A percentile compares a stretch with the other conserved stretches of the same genome.
Evolutionary conservation across 2,888 invertebrate species (phyloP).

Genomic region (Pomacea canaliculata): DNA sequence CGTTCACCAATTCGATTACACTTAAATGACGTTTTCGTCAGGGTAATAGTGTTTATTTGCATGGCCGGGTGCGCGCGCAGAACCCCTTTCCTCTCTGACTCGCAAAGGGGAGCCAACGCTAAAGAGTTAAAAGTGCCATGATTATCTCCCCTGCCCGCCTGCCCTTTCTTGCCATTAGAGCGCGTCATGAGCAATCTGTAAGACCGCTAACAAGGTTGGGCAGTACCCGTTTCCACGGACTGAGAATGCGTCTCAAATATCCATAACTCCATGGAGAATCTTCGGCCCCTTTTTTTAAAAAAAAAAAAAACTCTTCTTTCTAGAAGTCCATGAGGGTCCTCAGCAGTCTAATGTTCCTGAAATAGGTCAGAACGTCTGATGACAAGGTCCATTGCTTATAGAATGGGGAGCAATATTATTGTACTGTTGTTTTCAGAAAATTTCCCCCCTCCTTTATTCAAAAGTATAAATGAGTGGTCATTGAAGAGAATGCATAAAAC

Average conservation of each 20-base stretch:
- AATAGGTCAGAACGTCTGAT: no score
- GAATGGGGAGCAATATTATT: no score
- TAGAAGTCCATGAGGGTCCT: no score
- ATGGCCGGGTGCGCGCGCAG: conserved; percentile 22
- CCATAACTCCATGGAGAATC: no score
- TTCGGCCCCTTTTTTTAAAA: no score
- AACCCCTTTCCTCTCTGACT: conserved; percentile 10
- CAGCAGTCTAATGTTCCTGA: no score
- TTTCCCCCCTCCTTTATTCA: no score
- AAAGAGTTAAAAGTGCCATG: conserved; percentile 37
- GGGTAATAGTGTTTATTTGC: conserved; percentile 42
- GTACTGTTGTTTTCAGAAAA: no score
- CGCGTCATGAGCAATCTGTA: conserved; percentile 32
- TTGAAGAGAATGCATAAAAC: no score
- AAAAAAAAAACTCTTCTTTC: no score
- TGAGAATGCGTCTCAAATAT: not conserved
- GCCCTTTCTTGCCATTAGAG: conserved; percentile 32
- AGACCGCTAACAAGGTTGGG: conserved; percentile 35
- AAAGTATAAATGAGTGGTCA: no score
- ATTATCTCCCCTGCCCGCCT: conserved; percentile 30
- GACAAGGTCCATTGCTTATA: no score
- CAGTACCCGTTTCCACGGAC: not conserved
- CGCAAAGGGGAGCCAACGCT: conserved; percentile 18
- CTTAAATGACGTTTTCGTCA: conserved; percentile 39
- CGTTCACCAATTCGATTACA: conserved; percentile 38